phyloP scores from a whole-genome alignment of 2,113 vertebrate species.

The Alethe diademata region DNA sequence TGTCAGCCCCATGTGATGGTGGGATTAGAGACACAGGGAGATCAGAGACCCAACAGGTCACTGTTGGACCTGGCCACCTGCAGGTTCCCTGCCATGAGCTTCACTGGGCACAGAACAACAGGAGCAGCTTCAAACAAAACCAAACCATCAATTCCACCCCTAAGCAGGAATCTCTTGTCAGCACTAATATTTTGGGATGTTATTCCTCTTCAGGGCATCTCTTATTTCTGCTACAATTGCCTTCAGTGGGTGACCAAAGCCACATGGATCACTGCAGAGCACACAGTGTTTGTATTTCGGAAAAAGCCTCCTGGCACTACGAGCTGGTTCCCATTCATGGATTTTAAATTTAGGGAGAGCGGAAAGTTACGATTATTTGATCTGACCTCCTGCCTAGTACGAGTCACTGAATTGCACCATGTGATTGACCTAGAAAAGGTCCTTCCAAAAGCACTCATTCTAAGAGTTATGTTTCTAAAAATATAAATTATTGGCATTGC shows the following conservation, averaged over 20 bases:
- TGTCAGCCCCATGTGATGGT: accelerated
- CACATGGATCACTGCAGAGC: background rate
- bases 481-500: background rate
- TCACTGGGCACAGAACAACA: background rate
- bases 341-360: background rate
- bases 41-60: background rate
- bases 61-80: background rate
- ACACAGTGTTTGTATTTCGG: background rate
- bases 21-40: too few relatives aligned
- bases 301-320: constrained; percentile 9
- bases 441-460: background rate
- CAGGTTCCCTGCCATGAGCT: background rate
- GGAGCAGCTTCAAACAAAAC: background rate
- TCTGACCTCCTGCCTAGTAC: background rate
- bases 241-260: background rate
- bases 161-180: background rate
- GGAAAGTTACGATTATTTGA: background rate
- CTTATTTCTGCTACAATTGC: background rate
- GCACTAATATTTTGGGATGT: background rate
- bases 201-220: background rate
- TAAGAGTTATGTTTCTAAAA: background rate
- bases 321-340: background rate
- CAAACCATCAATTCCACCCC: background rate
- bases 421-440: background rate
- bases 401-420: background rate